Evolutionary conservation across 2,888 invertebrate genomes (phyloP), one percentile per base, ranked within the genome.

Genomic region (Sarcophaga variegata): DNA sequence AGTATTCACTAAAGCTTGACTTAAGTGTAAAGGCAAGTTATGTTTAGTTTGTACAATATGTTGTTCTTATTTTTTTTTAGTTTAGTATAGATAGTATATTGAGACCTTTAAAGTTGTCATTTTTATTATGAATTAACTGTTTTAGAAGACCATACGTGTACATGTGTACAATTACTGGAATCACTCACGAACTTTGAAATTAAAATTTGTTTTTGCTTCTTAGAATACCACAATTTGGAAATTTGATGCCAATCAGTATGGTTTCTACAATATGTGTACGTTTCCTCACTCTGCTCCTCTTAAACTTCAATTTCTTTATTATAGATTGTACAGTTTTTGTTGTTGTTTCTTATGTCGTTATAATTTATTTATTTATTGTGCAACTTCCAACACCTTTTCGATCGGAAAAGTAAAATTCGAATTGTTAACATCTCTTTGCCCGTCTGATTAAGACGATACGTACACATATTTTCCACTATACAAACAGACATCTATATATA

Each of bases 351-450:
- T 86, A 79, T 88, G 83, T 87, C 78, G 86, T 91, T 92, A 92
- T 91, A 92, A 91, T 91, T 87, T 91, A 92, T 90, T 92, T 92
- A 92, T 92, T 92, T 92, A 92, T 92, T 92, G 92, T 92, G 92
- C 92, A 92, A 92, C 92, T 91, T 91, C 92, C 92, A 92, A 92
- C 92, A 92, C 92, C 92, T 92, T 92, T 91, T 85, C 67, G 81
- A 81, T 81, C 75, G 75, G 47, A 75, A 75, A 69, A 80, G 80
- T 80, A 66, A 80, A 64, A 71, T 80, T 80, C 64, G 20, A 62
- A 62, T 72, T 62, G 62, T 72, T 72, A 37, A 62, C 60, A 62
- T 45, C 60, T 72, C 72, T 72, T 20, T 60, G 60, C 11, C 37
- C 20, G 71, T 59, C 60, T 60, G 60, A 64, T 71, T 62, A 70